A percentile compares a stretch with the other conserved stretches of the same genome.
These are phyloP conservation scores for Holothuria scabra DNA, from an alignment of 53 echinoderm and acorn worm species.

Conservation along the genomic window DNA sequence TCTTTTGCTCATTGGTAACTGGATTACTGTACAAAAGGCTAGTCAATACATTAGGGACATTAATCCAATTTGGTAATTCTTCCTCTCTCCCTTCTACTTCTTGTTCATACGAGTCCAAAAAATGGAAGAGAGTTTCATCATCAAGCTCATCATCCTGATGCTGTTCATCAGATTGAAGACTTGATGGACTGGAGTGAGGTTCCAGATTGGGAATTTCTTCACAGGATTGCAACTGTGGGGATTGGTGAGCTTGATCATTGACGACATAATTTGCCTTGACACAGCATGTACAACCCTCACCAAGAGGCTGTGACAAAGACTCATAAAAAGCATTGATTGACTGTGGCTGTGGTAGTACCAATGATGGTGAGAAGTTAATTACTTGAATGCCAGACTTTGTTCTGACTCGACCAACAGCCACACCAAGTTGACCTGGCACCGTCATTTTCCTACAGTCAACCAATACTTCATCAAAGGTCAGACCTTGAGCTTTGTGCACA, in stretches of 20 bases:
- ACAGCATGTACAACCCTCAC: not conserved
- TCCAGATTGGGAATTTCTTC: no score
- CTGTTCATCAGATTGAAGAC: no score
- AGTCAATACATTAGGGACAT: not conserved
- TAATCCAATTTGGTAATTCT: not conserved
- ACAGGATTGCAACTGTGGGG: no score
- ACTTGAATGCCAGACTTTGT: not conserved
- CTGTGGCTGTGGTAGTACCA: conserved; percentile 3
- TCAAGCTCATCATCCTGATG: no score
- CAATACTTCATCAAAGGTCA: not conserved
- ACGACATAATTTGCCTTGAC: not conserved
- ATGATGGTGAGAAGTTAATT: not conserved
- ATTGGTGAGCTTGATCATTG: no score
- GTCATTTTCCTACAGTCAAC: conserved; percentile 14
- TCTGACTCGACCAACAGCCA: not conserved
- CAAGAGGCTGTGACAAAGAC: not conserved
- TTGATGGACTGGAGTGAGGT: no score
- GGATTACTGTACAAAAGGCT: not conserved
- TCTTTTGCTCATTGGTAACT: not conserved
- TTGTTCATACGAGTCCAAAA: not conserved
- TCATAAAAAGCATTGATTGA: not conserved
- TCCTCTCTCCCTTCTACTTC: not conserved
- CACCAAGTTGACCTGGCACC: conserved; percentile 13
- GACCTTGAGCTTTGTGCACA: not conserved
- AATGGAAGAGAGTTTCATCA: not conserved